Conservation (phyloP, 2,888 invertebrate genomes). For the Pteria penguin region DNA sequence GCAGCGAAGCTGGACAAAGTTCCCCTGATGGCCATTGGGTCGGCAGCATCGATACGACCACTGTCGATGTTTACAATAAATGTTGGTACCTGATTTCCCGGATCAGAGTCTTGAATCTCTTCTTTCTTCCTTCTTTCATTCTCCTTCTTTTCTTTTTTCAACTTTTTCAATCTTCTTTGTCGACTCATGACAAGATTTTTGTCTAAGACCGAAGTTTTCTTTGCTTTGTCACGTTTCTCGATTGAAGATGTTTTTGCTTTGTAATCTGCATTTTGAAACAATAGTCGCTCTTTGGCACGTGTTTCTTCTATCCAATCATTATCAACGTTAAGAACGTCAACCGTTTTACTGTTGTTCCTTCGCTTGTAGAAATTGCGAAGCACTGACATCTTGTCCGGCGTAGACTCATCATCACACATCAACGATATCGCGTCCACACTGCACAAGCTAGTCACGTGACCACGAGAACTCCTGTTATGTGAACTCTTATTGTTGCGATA, state of each 20-base stretch:
- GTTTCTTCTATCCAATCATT: background rate
- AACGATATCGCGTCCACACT: constrained; percentile 38
- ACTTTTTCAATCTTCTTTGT: background rate
- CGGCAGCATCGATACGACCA: background rate
- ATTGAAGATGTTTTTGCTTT: background rate
- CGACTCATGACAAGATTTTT: background rate
- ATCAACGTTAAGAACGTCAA: background rate
- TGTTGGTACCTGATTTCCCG: background rate
- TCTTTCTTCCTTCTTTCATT: background rate
- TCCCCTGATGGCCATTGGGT: background rate
- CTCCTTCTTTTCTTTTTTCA: background rate
- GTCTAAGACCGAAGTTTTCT: background rate
- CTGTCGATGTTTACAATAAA: background rate
- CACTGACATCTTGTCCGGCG: background rate
- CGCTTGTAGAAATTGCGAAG: background rate
- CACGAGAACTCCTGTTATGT: constrained; percentile 12
- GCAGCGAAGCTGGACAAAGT: background rate
- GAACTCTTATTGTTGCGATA: constrained; percentile 33
- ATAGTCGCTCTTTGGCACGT: background rate
- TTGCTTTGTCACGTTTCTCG: background rate
- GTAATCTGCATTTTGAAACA: background rate
- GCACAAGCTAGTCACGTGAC: constrained; percentile 15
- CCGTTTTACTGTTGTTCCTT: background rate
- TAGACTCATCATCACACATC: constrained; percentile 25
- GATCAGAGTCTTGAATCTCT: background rate